phyloP scores from a whole-genome alignment of 2,797 vertebrate genomes.

The Alectoris magna region DNA sequence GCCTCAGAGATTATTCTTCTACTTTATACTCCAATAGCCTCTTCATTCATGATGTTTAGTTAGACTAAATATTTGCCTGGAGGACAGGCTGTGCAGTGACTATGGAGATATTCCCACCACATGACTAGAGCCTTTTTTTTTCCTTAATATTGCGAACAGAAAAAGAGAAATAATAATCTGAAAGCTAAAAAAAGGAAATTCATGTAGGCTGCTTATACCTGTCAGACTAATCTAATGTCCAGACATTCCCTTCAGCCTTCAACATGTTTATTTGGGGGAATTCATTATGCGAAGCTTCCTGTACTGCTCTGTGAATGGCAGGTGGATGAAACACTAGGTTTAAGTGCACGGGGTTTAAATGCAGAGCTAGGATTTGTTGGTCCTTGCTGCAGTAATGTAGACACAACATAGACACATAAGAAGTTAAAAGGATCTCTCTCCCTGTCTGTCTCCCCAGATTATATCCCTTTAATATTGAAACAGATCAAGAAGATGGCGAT shows the following conservation, averaged over 20 bases:
- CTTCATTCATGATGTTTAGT: slow-evolving; percentile 60
- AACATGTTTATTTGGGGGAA: background rate
- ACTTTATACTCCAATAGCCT: slow-evolving; percentile 37
- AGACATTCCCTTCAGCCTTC: background rate
- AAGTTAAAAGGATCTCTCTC: slow-evolving; percentile 23
- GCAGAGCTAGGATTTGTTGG: background rate
- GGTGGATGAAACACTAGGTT: background rate
- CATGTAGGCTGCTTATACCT: background rate
- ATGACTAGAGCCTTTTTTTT: background rate
- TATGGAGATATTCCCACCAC: background rate
- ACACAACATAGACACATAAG: background rate
- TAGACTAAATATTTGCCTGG: slow-evolving; percentile 67
- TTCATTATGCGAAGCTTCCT: background rate
- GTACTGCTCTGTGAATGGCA: background rate
- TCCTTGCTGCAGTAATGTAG: background rate
- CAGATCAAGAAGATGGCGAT: slow-evolving; percentile 8
- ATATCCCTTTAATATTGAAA: background rate
- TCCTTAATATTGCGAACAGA: background rate
- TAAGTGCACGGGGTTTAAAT: background rate
- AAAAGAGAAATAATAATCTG: background rate
- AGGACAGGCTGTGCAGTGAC: slow-evolving; percentile 10
- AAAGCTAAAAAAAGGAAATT: background rate
- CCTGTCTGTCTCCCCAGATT: slow-evolving; percentile 34
- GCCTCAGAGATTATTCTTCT: slow-evolving; percentile 55
- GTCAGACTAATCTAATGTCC: background rate